Conservation (phyloP, 1,140 invertebrate species). For the Drosophila albomicans region DNA sequence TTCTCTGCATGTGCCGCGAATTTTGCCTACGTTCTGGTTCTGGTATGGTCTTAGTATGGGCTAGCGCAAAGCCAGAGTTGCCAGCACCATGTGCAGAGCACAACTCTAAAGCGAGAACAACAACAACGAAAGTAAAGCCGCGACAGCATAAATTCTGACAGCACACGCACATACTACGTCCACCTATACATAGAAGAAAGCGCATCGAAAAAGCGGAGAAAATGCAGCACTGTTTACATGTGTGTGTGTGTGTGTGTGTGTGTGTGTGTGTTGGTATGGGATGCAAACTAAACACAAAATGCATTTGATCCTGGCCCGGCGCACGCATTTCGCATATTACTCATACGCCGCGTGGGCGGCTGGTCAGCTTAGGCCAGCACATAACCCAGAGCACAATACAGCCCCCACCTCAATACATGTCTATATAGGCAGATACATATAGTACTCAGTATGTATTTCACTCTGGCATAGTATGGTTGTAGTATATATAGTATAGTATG, state of each 20-base stretch:
- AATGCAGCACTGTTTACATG: constrained; percentile 48
- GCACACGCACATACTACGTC: constrained; percentile 7
- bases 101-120: constrained; percentile 18
- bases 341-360: constrained; percentile 62
- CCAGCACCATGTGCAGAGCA: constrained; percentile 10
- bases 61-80: constrained; percentile 36
- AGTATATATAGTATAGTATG: constrained; percentile 42
- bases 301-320: constrained; percentile 61
- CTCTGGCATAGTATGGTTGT: constrained; percentile 1
- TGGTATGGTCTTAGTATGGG: constrained; percentile 38
- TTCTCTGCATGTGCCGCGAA: constrained; percentile 31
- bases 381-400: constrained; percentile 8
- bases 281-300: constrained; percentile 58
- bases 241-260: constrained; percentile 2
- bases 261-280: background rate
- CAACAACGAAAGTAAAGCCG: constrained; percentile 39
- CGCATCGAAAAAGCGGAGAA: constrained; percentile 73
- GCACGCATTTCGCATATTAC: constrained; percentile 69
- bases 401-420: background rate
- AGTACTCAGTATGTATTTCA: background rate
- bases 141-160: constrained; percentile 57
- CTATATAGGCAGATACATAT: constrained; percentile 5
- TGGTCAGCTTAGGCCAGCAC: constrained; percentile 58
- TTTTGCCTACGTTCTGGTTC: constrained; percentile 27
- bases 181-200: constrained; percentile 15